A percentile compares a stretch with the other conserved stretches of the same genome.
phyloP scores from a whole-genome alignment of 1,140 invertebrate species.

The Octopus bimaculoides region DNA sequence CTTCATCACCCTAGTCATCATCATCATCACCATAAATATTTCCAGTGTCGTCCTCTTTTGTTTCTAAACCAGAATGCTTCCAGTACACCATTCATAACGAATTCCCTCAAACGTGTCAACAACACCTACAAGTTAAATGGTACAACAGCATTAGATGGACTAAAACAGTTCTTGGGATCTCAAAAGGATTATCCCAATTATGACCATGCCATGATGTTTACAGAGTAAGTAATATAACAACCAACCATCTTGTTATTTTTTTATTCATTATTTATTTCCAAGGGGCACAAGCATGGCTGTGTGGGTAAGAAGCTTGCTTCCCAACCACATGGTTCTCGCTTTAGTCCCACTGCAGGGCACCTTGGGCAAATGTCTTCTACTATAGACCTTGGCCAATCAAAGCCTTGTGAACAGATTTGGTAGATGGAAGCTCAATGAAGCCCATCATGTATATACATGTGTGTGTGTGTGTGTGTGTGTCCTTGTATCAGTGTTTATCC shows the following conservation, averaged over 20 bases:
- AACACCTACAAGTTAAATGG: slow-evolving; percentile 24
- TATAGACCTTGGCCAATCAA: too few relatives aligned
- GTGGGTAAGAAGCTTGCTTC: too few relatives aligned
- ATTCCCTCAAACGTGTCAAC: slow-evolving; percentile 17
- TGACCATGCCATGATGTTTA: slow-evolving; percentile 30
- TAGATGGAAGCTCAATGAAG: too few relatives aligned
- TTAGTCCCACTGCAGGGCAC: too few relatives aligned
- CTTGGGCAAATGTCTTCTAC: too few relatives aligned
- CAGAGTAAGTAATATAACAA: slow-evolving; percentile 23
- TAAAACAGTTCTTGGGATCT: slow-evolving; percentile 21
- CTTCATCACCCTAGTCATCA: not conserved
- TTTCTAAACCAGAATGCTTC: slow-evolving; percentile 19
- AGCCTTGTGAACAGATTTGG: too few relatives aligned
- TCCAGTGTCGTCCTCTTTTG: not conserved
- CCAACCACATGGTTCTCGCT: too few relatives aligned
- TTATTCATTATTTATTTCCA: slow-evolving; percentile 21
- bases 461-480: too few relatives aligned
- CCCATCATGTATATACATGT: too few relatives aligned
- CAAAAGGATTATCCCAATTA: slow-evolving; percentile 24
- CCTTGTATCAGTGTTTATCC: too few relatives aligned
- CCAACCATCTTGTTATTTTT: not conserved
- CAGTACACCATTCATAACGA: slow-evolving; percentile 26
- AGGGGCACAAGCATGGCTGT: too few relatives aligned
- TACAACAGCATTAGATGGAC: slow-evolving; percentile 21
- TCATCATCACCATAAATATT: not conserved